Percentiles rank a stretch among this genome's conserved stretches.
phyloP scores from a whole-genome alignment of 1,140 invertebrate genomes.

The Tyrophagus putrescentiae region DNA sequence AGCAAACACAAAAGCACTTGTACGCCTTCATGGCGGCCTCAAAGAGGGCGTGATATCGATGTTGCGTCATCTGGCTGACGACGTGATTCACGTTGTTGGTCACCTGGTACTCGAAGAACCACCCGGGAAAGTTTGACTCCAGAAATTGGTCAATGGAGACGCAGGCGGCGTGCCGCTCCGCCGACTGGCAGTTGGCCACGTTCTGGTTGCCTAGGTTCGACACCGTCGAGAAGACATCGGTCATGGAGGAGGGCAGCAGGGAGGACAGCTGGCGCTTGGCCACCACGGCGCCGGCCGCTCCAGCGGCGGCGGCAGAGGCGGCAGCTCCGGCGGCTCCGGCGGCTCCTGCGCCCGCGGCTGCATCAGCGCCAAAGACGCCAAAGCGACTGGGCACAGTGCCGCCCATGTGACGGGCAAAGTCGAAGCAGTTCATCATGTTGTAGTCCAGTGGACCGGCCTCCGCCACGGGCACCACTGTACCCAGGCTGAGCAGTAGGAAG shows the following conservation, averaged over 20 bases:
- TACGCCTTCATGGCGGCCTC: conserved; percentile 1
- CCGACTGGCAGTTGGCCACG: neutral
- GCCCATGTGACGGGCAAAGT: conserved; percentile 6
- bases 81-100: conserved; percentile 13
- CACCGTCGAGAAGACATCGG: neutral
- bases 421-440: neutral
- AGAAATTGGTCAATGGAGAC: neutral
- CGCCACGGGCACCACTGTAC: no score
- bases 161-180: neutral
- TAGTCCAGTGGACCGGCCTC: neutral
- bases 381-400: neutral
- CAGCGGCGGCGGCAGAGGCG: neutral
- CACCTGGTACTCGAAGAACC: conserved; percentile 5
- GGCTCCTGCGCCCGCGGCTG: neutral
- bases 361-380: neutral
- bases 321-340: neutral
- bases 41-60: conserved; percentile 7
- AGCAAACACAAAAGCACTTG: neutral
- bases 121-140: neutral
- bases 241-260: neutral
- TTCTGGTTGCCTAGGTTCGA: neutral
- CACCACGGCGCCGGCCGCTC: neutral
- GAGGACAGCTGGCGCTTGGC: no score
- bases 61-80: neutral
- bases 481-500: no score